Conservation (phyloP, 1,140 invertebrate genomes). For the Yoshiicerus persimilis region DNA sequence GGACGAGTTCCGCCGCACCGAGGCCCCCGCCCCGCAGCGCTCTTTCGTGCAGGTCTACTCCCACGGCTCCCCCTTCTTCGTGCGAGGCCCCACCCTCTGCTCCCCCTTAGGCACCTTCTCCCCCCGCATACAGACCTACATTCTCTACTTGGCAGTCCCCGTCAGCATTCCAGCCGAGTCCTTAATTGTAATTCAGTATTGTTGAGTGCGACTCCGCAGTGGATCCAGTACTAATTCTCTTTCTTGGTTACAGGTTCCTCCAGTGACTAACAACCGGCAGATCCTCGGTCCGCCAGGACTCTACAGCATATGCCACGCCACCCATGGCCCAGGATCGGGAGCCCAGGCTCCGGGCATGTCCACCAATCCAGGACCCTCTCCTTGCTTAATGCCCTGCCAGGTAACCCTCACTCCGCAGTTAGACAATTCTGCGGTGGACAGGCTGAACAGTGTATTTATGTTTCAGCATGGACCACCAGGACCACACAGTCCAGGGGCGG, state of each 20-base stretch:
- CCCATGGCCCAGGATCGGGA: not conserved
- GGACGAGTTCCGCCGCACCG: not conserved
- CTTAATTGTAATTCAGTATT: not conserved
- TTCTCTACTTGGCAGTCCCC: not conserved
- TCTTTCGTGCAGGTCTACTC: not conserved
- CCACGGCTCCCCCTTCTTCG: not conserved
- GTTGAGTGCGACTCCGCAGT: not conserved
- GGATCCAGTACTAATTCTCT: not conserved
- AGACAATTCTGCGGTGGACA: not conserved
- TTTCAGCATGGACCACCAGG: not conserved
- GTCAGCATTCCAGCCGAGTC: not conserved
- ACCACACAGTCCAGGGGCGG: not conserved
- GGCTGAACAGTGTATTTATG: not conserved
- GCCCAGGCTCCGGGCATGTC: not conserved
- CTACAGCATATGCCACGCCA: constrained; percentile 36
- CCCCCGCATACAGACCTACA: not conserved
- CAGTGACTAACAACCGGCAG: constrained; percentile 9
- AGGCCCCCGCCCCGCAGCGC: not conserved
- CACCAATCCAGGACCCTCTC: constrained; percentile 19
- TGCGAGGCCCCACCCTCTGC: not conserved
- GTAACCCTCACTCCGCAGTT: not conserved
- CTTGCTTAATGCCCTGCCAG: constrained; percentile 41
- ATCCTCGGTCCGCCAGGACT: constrained; percentile 34
- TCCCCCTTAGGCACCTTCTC: not conserved
- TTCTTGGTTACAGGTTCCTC: constrained; percentile 31